phyloP scores from a whole-genome alignment of 2,888 invertebrate species.

The Cecidostiba fungosa region DNA sequence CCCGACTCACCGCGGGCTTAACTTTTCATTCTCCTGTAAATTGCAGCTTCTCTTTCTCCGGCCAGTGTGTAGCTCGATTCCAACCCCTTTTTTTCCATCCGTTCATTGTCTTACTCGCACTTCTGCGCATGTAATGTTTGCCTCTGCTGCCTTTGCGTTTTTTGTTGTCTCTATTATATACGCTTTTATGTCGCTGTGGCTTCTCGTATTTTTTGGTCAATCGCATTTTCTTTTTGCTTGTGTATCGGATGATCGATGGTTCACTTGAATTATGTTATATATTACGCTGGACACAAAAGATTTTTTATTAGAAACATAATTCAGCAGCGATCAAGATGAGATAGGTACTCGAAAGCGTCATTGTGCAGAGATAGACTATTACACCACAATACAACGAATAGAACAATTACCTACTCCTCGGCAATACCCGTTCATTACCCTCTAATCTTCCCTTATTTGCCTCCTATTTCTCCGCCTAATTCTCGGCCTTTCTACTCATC shows the following conservation, averaged over 20 bases:
- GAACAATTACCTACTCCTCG: neutral
- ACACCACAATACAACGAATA: neutral
- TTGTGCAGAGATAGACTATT: neutral
- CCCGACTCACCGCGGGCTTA: slow-evolving; percentile 75
- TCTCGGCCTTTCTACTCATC: slow-evolving; percentile 65
- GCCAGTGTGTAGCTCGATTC: neutral
- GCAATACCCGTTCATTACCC: slow-evolving; percentile 34
- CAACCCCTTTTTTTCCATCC: slow-evolving; percentile 12
- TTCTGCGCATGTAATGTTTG: neutral
- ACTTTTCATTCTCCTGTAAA: slow-evolving; percentile 80
- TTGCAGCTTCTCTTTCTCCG: slow-evolving; percentile 76
- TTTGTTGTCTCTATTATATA: neutral
- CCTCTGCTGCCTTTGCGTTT: neutral
- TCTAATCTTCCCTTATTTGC: slow-evolving; percentile 50
- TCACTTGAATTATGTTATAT: no score
- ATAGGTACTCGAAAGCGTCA: neutral
- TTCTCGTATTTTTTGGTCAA: neutral
- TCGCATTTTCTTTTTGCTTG: no score
- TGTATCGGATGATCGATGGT: no score
- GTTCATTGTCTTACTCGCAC: slow-evolving; percentile 11
- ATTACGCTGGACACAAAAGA: neutral
- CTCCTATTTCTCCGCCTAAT: slow-evolving; percentile 46
- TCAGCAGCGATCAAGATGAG: neutral
- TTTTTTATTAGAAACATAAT: neutral
- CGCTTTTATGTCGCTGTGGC: neutral